Conservation (phyloP, 2,113 vertebrate species). For the Chaetops frenatus region DNA sequence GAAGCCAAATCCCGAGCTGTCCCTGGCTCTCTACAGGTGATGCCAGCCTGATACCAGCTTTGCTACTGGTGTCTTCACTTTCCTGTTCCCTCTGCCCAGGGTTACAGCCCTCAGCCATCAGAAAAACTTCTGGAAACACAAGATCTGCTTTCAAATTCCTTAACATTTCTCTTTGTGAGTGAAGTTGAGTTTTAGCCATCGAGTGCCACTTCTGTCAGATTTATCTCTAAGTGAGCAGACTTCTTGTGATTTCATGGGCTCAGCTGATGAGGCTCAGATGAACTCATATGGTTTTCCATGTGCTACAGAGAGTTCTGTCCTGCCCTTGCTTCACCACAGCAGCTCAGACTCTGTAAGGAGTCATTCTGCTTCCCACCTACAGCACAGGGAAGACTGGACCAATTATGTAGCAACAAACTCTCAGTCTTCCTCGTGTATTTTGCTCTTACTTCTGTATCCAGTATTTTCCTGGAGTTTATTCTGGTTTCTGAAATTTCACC, state of each 20-base stretch:
- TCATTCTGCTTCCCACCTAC: background rate
- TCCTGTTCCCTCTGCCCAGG: accelerated
- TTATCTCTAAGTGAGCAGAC: background rate
- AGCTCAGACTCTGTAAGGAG: background rate
- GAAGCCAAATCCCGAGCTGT: background rate
- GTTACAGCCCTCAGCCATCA: background rate
- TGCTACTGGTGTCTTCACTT: background rate
- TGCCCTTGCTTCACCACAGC: background rate
- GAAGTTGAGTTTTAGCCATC: background rate
- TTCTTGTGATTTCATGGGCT: background rate
- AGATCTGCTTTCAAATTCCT: background rate
- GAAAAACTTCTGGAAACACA: background rate
- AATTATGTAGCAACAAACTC: background rate
- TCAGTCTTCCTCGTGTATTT: background rate
- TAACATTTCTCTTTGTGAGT: background rate
- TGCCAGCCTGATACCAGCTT: background rate
- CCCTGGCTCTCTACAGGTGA: background rate
- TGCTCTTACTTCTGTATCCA: background rate
- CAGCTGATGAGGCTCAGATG: background rate
- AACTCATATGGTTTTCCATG: background rate
- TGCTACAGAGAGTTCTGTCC: background rate
- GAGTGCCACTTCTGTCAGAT: background rate
- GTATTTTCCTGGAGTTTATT: background rate
- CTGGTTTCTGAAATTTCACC: background rate
- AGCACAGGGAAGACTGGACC: background rate